These are phyloP conservation scores for Rambutsinella grinnellia DNA, from an alignment of 2,888 invertebrate genomes.

Conservation along the genomic window DNA sequence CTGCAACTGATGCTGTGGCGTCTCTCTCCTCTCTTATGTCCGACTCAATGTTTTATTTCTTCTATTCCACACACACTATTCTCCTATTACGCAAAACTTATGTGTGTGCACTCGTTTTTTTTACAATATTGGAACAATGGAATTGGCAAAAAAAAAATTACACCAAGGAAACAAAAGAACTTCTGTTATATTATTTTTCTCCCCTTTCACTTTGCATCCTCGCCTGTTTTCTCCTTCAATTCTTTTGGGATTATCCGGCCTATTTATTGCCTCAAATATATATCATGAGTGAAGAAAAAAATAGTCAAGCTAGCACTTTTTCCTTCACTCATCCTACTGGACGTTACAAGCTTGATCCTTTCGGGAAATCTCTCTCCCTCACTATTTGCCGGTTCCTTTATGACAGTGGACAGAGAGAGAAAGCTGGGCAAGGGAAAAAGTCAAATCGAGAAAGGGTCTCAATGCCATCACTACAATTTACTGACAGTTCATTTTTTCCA, in stretches of 20 bases:
- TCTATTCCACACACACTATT: background rate
- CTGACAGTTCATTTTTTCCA: slow-evolving; percentile 53
- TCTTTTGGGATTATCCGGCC: slow-evolving; percentile 57
- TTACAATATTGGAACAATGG: slow-evolving; percentile 31
- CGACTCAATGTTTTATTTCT: slow-evolving; percentile 35
- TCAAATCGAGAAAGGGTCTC: slow-evolving; percentile 25
- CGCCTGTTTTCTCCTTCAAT: slow-evolving; percentile 44
- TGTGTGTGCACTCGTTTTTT: background rate
- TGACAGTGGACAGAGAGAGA: slow-evolving; percentile 48
- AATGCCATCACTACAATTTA: slow-evolving; percentile 51
- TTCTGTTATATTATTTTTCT: slow-evolving; percentile 6
- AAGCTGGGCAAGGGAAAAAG: slow-evolving; percentile 38
- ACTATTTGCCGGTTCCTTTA: slow-evolving; percentile 32
- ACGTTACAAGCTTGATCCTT: slow-evolving; percentile 48
- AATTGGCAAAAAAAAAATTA: slow-evolving; percentile 39
- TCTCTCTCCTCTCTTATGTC: slow-evolving; percentile 30
- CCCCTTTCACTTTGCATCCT: background rate
- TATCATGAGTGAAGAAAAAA: slow-evolving; percentile 48
- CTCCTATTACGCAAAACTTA: too few relatives aligned
- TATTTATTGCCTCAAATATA: slow-evolving; percentile 51
- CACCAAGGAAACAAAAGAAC: slow-evolving; percentile 35
- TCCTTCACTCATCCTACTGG: slow-evolving; percentile 37
- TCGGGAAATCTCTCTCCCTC: slow-evolving; percentile 48
- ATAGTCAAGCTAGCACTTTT: slow-evolving; percentile 54
- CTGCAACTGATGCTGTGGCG: slow-evolving; percentile 42